A percentile compares a stretch with the other conserved stretches of the same genome.
These are phyloP conservation scores for Platysternon megacephalum DNA, from an alignment of 2,113 vertebrate genomes.

Conservation along the genomic window DNA sequence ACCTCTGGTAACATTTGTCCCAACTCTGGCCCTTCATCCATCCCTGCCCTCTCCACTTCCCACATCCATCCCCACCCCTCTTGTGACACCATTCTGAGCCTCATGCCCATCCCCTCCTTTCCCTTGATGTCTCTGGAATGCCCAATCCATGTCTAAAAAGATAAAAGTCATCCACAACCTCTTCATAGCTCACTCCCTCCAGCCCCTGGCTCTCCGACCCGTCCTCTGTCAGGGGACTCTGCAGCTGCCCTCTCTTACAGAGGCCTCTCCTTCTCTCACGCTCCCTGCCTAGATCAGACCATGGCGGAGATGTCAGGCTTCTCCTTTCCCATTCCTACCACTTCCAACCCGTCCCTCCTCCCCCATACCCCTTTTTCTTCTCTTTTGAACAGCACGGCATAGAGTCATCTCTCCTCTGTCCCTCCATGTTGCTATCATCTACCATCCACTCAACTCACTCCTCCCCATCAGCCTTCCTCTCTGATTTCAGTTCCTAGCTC, in stretches of 20 bases:
- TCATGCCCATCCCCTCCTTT: fast-evolving
- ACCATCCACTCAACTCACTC: neutral
- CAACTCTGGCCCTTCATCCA: neutral
- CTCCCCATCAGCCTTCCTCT: neutral
- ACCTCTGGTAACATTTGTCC: neutral
- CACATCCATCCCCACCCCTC: neutral
- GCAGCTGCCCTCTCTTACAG: neutral
- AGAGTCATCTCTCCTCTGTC: fast-evolving
- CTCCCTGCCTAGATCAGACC: neutral
- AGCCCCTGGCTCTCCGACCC: neutral
- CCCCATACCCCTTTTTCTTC: neutral
- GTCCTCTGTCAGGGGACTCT: neutral
- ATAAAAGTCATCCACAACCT: fast-evolving
- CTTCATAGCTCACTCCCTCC: neutral
- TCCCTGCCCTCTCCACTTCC: neutral
- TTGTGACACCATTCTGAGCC: neutral
- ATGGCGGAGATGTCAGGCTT: neutral
- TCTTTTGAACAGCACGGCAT: neutral
- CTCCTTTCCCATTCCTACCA: neutral
- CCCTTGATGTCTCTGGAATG: neutral
- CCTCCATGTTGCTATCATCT: neutral
- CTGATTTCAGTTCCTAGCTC: neutral
- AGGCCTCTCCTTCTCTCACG: neutral
- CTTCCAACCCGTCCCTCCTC: neutral
- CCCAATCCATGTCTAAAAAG: neutral